Conservation (phyloP, 2,888 invertebrate genomes). For the Meganola albula region DNA sequence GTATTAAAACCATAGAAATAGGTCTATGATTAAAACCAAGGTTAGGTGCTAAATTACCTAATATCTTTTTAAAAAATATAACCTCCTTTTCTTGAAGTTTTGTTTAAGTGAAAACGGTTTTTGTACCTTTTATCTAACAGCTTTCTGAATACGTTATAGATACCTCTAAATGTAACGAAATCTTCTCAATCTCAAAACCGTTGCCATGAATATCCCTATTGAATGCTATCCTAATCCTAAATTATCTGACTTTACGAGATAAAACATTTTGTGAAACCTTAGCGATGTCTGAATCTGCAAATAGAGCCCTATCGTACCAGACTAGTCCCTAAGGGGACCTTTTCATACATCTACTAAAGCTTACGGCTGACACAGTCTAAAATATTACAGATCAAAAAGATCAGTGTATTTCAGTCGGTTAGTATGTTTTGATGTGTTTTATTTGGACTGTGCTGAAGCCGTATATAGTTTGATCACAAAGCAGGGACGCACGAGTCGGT, state of each 20-base stretch:
- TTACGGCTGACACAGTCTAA: slow-evolving; percentile 26
- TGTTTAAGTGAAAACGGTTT: too few species aligned
- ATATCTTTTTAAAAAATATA: too few species aligned
- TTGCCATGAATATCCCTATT: slow-evolving; percentile 8
- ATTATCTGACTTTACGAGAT: slow-evolving; percentile 40
- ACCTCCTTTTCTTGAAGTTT: too few species aligned
- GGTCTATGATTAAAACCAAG: too few species aligned
- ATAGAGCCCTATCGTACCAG: slow-evolving; percentile 45
- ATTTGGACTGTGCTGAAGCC: slow-evolving; percentile 37
- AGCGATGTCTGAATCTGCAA: slow-evolving; percentile 49
- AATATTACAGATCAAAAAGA: slow-evolving; percentile 3
- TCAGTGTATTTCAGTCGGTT: slow-evolving; percentile 14
- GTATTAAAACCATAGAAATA: too few species aligned
- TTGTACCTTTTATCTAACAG: too few species aligned
- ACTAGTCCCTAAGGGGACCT: slow-evolving; percentile 39
- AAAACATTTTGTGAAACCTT: slow-evolving; percentile 46
- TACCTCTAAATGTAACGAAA: too few species aligned
- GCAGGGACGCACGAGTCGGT: slow-evolving; percentile 44
- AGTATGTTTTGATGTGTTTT: slow-evolving; percentile 1
- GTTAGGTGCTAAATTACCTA: too few species aligned
- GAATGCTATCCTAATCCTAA: slow-evolving; percentile 33
- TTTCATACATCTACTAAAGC: slow-evolving; percentile 20
- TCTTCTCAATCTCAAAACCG: background rate
- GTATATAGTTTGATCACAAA: slow-evolving; percentile 59
- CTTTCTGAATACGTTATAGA: too few species aligned